A percentile compares a stretch with the other conserved stretches of the same genome.
Evolutionary conservation across 2,797 vertebrate genomes (phyloP).

Genomic region (Scomberomorus guttatus): DNA sequence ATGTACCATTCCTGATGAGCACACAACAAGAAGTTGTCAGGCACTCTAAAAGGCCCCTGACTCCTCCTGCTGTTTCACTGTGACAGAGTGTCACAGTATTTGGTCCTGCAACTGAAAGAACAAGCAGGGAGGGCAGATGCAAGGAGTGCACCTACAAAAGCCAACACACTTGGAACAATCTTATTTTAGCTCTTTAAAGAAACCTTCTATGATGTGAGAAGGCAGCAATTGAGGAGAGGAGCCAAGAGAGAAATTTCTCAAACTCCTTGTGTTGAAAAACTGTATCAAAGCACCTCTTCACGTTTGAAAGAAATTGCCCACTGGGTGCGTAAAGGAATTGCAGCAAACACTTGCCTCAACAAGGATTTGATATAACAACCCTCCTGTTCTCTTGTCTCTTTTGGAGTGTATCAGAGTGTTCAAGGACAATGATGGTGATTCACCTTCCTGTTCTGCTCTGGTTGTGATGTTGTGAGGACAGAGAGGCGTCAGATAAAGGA

Average conservation of each 20-base stretch:
- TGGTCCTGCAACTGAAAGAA: not conserved
- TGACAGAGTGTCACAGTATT: conserved; percentile 24
- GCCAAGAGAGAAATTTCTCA: conserved; percentile 15
- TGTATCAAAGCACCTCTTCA: conserved; percentile 23
- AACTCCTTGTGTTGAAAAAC: conserved; percentile 20
- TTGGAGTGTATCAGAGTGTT: conserved; percentile 55
- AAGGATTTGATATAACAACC: conserved; percentile 43
- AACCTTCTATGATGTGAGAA: not conserved
- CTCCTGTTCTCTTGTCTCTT: conserved; percentile 36
- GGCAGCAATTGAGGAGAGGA: not conserved
- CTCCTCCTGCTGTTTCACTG: conserved; percentile 16
- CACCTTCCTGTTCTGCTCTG: conserved; percentile 54
- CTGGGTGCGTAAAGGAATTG: conserved; percentile 2
- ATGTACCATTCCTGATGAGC: not conserved
- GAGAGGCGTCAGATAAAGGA: conserved; percentile 36
- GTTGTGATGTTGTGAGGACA: conserved; percentile 33
- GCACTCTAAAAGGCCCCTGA: not conserved
- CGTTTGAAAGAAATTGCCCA: conserved; percentile 27
- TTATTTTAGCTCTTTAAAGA: not conserved
- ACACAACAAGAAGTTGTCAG: conserved; percentile 14
- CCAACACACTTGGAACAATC: conserved; percentile 5
- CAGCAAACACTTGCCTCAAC: conserved; percentile 26
- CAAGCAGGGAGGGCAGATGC: not conserved
- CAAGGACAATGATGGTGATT: conserved; percentile 52
- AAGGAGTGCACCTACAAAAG: not conserved